phyloP scores from a whole-genome alignment of 2,888 invertebrate species.

The Aelia acuminata region DNA sequence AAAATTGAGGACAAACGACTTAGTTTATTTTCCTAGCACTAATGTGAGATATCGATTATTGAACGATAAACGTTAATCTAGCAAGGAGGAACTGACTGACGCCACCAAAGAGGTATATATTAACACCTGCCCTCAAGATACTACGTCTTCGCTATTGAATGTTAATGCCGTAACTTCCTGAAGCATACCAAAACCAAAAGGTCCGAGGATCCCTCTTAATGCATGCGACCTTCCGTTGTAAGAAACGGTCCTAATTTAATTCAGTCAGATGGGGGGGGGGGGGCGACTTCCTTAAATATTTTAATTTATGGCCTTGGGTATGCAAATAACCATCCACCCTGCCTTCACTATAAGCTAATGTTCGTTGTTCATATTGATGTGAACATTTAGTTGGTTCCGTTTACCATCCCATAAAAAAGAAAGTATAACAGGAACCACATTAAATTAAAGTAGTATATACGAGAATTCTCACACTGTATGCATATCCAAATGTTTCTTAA shows the following conservation, averaged over 20 bases:
- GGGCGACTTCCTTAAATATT: background rate
- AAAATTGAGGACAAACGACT: too few species aligned
- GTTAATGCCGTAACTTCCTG: background rate
- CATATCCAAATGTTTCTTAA: too few species aligned
- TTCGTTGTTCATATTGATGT: background rate
- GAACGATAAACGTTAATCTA: background rate
- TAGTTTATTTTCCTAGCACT: too few species aligned
- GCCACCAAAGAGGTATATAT: background rate
- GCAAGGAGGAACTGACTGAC: background rate
- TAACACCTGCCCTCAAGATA: background rate
- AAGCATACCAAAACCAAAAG: background rate
- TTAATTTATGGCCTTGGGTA: constrained; percentile 1
- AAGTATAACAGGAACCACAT: too few species aligned
- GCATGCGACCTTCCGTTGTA: background rate
- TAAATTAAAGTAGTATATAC: background rate
- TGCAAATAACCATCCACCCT: background rate
- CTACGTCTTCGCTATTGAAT: background rate
- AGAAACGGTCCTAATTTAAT: constrained; percentile 1
- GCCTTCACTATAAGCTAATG: background rate
- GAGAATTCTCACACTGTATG: too few species aligned
- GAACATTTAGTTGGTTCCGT: background rate
- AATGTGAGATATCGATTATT: background rate
- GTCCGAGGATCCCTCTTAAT: background rate
- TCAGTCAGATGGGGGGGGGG: background rate
- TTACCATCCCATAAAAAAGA: background rate